Percentiles rank a stretch among this genome's conserved stretches.
phyloP scores from a whole-genome alignment of 92 coral and sea anemone genomes.

The Metridium senile region DNA sequence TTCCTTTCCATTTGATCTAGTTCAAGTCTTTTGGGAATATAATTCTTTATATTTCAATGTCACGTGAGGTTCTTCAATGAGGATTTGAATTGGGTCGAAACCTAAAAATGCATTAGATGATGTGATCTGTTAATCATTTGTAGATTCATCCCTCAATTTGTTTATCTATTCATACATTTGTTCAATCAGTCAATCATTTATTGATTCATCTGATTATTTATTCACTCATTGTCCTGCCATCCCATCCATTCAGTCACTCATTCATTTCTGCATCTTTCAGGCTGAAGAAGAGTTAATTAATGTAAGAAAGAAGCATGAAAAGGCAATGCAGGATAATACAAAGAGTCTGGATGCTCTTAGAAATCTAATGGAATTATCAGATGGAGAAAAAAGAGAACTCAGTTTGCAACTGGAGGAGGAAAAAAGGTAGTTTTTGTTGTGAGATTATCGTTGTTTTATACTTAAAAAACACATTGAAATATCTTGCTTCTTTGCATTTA shows the following conservation, averaged over 20 bases:
- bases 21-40: no score
- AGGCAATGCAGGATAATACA: constrained; percentile 64
- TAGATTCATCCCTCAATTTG: background rate
- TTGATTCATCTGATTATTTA: no score
- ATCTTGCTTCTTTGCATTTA: no score
- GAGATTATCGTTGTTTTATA: no score
- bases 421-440: constrained; percentile 57
- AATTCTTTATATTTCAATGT: no score
- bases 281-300: constrained; percentile 71
- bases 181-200: background rate
- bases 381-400: constrained; percentile 67
- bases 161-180: background rate
- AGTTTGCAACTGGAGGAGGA: constrained; percentile 86
- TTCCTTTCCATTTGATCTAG: no score
- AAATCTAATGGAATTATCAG: constrained; percentile 57
- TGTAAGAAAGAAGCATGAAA: constrained; percentile 66
- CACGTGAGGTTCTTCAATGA: no score
- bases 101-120: background rate
- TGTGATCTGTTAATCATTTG: background rate
- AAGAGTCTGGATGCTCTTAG: constrained; percentile 71
- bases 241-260: background rate
- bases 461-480: no score
- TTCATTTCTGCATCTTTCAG: constrained; percentile 26
- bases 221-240: no score
- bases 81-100: no score